Conservation (phyloP, 2,113 vertebrate species). For the Talpa occidentalis region DNA sequence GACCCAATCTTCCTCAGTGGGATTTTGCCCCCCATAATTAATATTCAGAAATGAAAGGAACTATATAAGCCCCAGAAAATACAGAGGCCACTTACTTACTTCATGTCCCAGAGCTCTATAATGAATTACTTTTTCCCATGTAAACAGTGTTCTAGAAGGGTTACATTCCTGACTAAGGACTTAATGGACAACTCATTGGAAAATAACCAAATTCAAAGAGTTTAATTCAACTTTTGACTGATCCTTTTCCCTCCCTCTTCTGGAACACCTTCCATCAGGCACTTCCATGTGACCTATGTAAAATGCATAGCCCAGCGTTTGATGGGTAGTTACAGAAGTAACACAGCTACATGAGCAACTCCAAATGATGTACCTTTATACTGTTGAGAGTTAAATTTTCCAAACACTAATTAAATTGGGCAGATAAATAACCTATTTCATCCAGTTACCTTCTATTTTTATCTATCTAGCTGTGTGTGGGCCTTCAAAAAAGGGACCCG, state of each 20-base stretch:
- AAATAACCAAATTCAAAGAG: conserved; percentile 32
- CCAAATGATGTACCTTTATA: not conserved
- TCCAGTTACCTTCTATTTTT: conserved; percentile 48
- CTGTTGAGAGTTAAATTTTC: conserved; percentile 27
- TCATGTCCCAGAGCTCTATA: not conserved
- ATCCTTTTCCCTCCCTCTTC: not conserved
- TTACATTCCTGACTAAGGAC: not conserved
- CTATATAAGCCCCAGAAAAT: not conserved
- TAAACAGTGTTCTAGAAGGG: not conserved
- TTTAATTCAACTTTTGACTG: conserved; percentile 28
- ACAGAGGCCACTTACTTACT: not conserved
- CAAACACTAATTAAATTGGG: conserved; percentile 20
- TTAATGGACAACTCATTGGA: not conserved
- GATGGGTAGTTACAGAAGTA: not conserved
- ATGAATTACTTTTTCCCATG: not conserved
- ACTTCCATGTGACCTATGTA: not conserved
- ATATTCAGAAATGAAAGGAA: conserved; percentile 17
- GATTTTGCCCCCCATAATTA: conserved; percentile 8
- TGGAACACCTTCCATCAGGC: not conserved
- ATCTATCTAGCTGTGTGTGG: conserved; percentile 52
- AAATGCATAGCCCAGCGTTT: not conserved
- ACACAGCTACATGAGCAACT: not conserved
- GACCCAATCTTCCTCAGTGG: not conserved
- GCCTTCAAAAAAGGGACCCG: conserved; percentile 9
- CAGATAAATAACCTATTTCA: conserved; percentile 39